phyloP scores from a whole-genome alignment of 2,888 invertebrate species.

The Lottia gigantea region DNA sequence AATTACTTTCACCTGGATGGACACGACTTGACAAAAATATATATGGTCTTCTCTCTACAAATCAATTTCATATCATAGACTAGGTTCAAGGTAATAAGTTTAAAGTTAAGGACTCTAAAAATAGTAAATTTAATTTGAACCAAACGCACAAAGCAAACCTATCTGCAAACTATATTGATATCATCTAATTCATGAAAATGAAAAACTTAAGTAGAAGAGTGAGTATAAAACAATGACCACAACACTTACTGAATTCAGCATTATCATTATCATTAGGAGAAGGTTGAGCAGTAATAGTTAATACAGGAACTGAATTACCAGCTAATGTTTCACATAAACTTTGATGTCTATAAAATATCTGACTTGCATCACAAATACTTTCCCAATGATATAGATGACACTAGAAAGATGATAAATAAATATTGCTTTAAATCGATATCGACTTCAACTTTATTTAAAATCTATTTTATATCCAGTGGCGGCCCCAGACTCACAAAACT shows the following conservation, averaged over 20 bases:
- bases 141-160: too few species aligned
- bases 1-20: conserved; percentile 89
- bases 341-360: conserved; percentile 76
- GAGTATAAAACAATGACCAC: too few species aligned
- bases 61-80: neutral
- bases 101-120: too few species aligned
- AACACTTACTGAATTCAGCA: conserved; percentile 53
- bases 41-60: conserved; percentile 57
- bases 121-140: too few species aligned
- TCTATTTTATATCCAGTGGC: too few species aligned
- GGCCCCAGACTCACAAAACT: too few species aligned
- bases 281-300: conserved; percentile 77
- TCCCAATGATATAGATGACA: conserved; percentile 76
- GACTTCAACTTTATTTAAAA: too few species aligned
- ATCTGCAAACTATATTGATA: too few species aligned
- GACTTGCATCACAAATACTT: conserved; percentile 68
- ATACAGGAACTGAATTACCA: conserved; percentile 79
- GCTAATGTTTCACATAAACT: conserved; percentile 79
- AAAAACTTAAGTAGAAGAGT: too few species aligned
- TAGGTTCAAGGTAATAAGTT: too few species aligned
- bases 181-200: too few species aligned
- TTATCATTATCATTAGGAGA: conserved; percentile 43
- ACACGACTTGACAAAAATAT: conserved; percentile 83
- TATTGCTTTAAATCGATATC: too few species aligned
- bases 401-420: conserved; percentile 63